Conservation (phyloP, 1,140 invertebrate genomes). For the Formica exsecta region DNA sequence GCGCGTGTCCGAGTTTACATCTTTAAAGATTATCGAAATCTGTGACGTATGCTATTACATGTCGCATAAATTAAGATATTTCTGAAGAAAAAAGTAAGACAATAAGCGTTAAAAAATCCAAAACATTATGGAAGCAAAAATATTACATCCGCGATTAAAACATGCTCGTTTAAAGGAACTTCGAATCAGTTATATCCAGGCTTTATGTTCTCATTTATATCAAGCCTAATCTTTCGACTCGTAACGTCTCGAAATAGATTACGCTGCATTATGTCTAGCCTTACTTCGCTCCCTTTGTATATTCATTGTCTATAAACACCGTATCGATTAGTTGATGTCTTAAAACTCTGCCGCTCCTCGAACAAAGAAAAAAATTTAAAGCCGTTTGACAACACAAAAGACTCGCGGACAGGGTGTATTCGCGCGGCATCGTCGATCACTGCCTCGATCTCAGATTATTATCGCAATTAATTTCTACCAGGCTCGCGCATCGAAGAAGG, state of each 20-base stretch:
- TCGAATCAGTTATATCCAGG: background rate
- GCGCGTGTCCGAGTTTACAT: conserved; percentile 11
- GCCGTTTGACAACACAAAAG: conserved; percentile 55
- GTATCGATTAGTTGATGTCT: conserved; percentile 51
- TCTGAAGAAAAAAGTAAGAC: background rate
- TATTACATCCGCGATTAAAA: background rate
- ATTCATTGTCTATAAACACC: conserved; percentile 51
- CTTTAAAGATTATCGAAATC: conserved; percentile 13
- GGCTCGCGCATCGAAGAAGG: conserved; percentile 72
- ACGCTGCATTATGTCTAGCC: background rate
- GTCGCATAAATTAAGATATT: background rate
- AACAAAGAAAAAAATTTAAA: conserved; percentile 21
- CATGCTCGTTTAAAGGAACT: background rate
- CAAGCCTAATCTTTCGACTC: background rate
- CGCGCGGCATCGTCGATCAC: conserved; percentile 73
- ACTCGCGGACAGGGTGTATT: conserved; percentile 66
- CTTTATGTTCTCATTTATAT: conserved; percentile 13
- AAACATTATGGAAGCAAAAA: background rate
- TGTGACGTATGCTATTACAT: background rate
- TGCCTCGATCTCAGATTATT: conserved; percentile 76
- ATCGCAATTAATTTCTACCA: conserved; percentile 77
- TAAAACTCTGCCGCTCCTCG: conserved; percentile 10
- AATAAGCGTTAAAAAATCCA: background rate
- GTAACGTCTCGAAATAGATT: conserved; percentile 18
- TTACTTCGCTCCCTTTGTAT: background rate